Evolutionary conservation across 1,140 invertebrate species (phyloP).

Genomic region (Stegodyphus dumicola): DNA sequence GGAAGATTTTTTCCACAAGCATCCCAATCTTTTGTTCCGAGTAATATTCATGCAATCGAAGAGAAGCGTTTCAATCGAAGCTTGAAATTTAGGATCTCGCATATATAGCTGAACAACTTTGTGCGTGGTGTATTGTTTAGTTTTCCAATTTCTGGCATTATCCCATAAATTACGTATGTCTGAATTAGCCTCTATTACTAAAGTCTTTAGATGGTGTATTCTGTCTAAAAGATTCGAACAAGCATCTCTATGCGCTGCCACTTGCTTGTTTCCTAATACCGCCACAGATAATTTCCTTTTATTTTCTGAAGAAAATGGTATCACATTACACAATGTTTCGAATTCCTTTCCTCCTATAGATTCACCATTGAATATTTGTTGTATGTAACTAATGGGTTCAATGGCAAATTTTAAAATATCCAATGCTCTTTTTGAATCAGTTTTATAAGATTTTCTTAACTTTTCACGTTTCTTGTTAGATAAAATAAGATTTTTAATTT

Average conservation of each 20-base stretch:
- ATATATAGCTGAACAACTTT: slow-evolving; percentile 10
- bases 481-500: neutral
- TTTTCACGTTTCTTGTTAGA: neutral
- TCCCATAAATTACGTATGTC: slow-evolving; percentile 6
- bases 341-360: neutral
- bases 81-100: neutral
- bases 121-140: neutral
- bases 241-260: neutral
- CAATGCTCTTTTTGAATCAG: neutral
- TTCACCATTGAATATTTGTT: no score
- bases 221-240: neutral
- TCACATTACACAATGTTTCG: neutral
- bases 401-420: neutral
- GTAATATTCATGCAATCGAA: slow-evolving; percentile 42
- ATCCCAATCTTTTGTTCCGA: neutral
- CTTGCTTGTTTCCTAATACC: neutral
- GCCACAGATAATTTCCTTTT: neutral
- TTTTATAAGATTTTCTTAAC: neutral
- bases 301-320: neutral
- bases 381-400: neutral
- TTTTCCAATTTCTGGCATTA: neutral
- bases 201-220: slow-evolving; percentile 10
- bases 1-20: slow-evolving; percentile 14
- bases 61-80: slow-evolving; percentile 28
- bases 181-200: slow-evolving; percentile 34